Percentiles rank a stretch among this genome's conserved stretches.
These are phyloP conservation scores for Drosophila maculinotata DNA, from an alignment of 2,888 invertebrate species.

Conservation along the genomic window DNA sequence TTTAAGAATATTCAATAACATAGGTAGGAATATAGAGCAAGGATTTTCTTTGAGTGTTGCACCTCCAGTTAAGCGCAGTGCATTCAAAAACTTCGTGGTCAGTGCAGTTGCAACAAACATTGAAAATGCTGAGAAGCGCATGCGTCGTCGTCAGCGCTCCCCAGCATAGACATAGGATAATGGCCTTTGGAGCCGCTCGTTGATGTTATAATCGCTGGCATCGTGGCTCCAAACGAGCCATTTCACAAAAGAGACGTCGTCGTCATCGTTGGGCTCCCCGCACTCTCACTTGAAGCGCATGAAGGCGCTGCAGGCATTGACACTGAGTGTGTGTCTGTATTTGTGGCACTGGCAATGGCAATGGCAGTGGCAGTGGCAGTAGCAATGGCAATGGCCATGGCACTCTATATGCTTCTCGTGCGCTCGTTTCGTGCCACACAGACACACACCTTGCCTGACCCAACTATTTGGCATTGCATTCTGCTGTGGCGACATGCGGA, in stretches of 20 bases:
- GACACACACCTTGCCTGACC: conserved; percentile 26
- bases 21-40: too few relatives aligned
- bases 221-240: conserved; percentile 39
- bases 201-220: conserved; percentile 63
- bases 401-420: conserved; percentile 50
- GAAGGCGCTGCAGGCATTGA: conserved; percentile 61
- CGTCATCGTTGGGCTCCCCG: conserved; percentile 20
- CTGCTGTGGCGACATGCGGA: background rate
- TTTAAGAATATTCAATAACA: too few relatives aligned
- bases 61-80: background rate
- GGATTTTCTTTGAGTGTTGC: too few relatives aligned
- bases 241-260: conserved; percentile 40
- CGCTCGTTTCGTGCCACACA: conserved; percentile 26
- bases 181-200: conserved; percentile 63
- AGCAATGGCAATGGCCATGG: conserved; percentile 55
- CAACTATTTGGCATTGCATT: conserved; percentile 28
- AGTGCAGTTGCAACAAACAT: conserved; percentile 35
- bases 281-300: conserved; percentile 49
- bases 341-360: conserved; percentile 12
- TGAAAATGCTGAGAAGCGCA: conserved; percentile 40
- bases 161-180: conserved; percentile 56
- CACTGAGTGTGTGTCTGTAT: conserved; percentile 47
- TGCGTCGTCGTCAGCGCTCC: conserved; percentile 48
- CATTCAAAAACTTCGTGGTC: conserved; percentile 23
- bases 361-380: conserved; percentile 22